Evolutionary conservation across 2,888 invertebrate genomes (phyloP).

Genomic region (Globia sparganii): DNA sequence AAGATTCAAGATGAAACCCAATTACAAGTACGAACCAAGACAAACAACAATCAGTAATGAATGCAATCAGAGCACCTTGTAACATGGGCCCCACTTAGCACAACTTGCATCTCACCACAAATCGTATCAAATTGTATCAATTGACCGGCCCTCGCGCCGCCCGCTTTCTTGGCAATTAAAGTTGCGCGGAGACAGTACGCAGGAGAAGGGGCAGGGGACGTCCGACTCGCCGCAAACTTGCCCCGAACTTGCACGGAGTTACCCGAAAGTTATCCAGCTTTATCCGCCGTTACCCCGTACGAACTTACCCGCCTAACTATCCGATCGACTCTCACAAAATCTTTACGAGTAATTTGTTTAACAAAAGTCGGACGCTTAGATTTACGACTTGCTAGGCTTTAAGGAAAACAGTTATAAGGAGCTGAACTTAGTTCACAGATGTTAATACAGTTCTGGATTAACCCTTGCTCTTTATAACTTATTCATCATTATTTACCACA

Average conservation of each 20-base stretch:
- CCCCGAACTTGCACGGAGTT: conserved; percentile 63
- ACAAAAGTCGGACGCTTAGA: conserved; percentile 76
- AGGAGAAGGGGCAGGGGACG: conserved; percentile 30
- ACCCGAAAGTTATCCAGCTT: conserved; percentile 79
- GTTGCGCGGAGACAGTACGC: conserved; percentile 79
- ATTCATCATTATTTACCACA: conserved; percentile 21
- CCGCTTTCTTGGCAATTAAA: conserved; percentile 83
- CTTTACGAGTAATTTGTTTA: conserved; percentile 84
- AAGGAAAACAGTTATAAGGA: conserved; percentile 52
- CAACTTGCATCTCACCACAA: conserved; percentile 72
- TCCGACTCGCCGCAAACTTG: conserved; percentile 74
- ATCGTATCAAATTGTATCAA: conserved; percentile 83
- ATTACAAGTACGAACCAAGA: conserved; percentile 60
- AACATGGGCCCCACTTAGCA: conserved; percentile 60
- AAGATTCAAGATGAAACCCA: conserved; percentile 48
- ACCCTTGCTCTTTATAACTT: conserved; percentile 24
- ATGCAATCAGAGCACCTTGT: conserved; percentile 72
- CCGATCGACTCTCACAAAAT: conserved; percentile 82
- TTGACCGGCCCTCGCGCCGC: conserved; percentile 73
- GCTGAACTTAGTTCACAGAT: conserved; percentile 23
- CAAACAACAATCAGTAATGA: conserved; percentile 61
- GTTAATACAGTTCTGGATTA: conserved; percentile 31
- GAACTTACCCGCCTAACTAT: conserved; percentile 74
- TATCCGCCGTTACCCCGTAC: conserved; percentile 70
- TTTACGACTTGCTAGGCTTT: conserved; percentile 68